phyloP scores from a whole-genome alignment of 2,888 invertebrate genomes.

The Agrotis ipsilon region DNA sequence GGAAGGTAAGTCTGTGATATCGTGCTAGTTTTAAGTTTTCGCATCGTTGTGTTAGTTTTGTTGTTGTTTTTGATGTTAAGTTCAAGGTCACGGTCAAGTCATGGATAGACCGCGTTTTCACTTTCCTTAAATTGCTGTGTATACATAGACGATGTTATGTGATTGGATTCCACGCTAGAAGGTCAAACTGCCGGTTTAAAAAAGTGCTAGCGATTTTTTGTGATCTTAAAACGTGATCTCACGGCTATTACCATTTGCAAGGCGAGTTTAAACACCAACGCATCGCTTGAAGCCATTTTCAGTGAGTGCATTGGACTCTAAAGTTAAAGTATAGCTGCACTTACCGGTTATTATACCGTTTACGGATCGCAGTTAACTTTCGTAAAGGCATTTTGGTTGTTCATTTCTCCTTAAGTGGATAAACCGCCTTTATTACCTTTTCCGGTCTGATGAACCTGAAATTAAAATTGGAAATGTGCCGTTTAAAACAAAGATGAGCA shows the following conservation, averaged over 20 bases:
- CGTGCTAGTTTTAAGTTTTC: constrained; percentile 32
- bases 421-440: constrained; percentile 9
- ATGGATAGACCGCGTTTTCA: constrained; percentile 49
- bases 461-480: constrained; percentile 26
- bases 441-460: constrained; percentile 23
- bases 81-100: constrained; percentile 55
- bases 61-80: constrained; percentile 44
- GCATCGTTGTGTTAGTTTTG: constrained; percentile 34
- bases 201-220: constrained; percentile 39
- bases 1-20: constrained; percentile 84
- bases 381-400: constrained; percentile 20
- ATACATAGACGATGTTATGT: constrained; percentile 26
- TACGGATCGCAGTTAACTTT: constrained; percentile 38
- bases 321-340: constrained; percentile 20
- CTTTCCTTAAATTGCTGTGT: constrained; percentile 46
- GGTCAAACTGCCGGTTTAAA: constrained; percentile 15
- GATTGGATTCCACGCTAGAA: constrained; percentile 6
- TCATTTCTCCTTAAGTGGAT: constrained; percentile 31
- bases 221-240: constrained; percentile 49
- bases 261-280: constrained; percentile 51
- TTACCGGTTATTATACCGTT: constrained; percentile 49
- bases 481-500: not conserved
- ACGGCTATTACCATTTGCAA: constrained; percentile 36
- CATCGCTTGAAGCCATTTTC: constrained; percentile 38
- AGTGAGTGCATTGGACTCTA: constrained; percentile 29